Evolutionary conservation across 2,888 invertebrate species (phyloP), one percentile per base, ranked within the genome.

Genomic region (Platycheirus albimanus): DNA sequence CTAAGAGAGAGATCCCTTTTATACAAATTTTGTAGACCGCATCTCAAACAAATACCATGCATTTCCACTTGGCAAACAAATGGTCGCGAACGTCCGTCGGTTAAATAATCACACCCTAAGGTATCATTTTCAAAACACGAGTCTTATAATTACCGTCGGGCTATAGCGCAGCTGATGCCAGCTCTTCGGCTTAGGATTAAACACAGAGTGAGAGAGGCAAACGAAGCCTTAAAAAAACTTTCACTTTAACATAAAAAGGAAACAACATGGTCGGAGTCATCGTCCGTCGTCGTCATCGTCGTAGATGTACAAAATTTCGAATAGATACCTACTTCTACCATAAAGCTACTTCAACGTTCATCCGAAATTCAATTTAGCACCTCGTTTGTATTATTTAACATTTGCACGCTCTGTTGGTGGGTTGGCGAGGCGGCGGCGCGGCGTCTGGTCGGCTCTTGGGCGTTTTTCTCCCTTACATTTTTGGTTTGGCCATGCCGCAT

Each of bases 301-400:
- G n/a, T n/a, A n/a, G 7, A n/a, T n/a, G 20, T 36, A 20, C 36
- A 38, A 36, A 36, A 36, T 54, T 36, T 71, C 54, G 45, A n/a
- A n/a, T n/a, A n/a, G n/a, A n/a, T n/a, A n/a, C n/a, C n/a, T 19
- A 41, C 61, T 54, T 56, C 52, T 52, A 19, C 64, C 15, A 7
- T 8, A 24, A 33, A 33, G 8, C 47, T 63, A 76, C n/a, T n/a
- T n/a, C n/a, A 17, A 4, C 52, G 24, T 41, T 58, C 76, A 76
- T 76, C 71, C 49, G 71, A 77, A 81, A 77, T 77, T 81, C 71
- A 81, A 81, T 81, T 81, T 81, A 81, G 81, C 81, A 81, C 81
- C 77, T 81, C 81, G 81, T 81, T 81, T 81, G 77, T 81, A 71
- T 81, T 81, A 81, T 81, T 76, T 76, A 77, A 81, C 81, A 77